Conservation (phyloP, 2,888 invertebrate species). For the Pristionchus exspectatus region DNA sequence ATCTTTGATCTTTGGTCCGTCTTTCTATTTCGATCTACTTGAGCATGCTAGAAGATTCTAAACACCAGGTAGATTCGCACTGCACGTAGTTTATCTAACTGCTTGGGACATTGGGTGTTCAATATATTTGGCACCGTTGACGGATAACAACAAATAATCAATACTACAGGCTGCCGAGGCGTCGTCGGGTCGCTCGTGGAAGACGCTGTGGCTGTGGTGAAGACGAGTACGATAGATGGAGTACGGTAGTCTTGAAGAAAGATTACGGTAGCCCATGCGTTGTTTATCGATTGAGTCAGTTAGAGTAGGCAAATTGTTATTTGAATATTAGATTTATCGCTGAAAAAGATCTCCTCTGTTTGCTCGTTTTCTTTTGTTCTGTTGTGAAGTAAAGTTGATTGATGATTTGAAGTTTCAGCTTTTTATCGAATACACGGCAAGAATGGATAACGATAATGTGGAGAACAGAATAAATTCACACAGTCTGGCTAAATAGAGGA, state of each 20-base stretch:
- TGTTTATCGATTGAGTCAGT: neutral
- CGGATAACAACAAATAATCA: neutral
- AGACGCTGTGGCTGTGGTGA: constrained; percentile 33
- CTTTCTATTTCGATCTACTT: neutral
- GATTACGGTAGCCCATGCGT: constrained; percentile 13
- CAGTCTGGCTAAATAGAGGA: neutral
- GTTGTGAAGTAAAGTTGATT: constrained; percentile 11
- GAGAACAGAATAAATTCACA: neutral
- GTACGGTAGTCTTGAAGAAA: neutral
- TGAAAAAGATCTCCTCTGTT: neutral
- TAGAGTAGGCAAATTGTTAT: neutral
- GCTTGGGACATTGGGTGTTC: neutral
- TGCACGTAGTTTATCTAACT: neutral
- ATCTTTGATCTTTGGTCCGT: neutral
- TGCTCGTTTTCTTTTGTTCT: neutral
- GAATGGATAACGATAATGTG: neutral
- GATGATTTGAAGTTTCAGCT: neutral
- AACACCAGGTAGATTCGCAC: neutral
- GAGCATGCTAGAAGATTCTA: no score
- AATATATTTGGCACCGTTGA: neutral
- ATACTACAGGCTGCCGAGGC: neutral
- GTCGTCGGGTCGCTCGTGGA: constrained; percentile 35
- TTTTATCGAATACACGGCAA: neutral
- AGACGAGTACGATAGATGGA: neutral
- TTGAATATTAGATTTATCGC: constrained; percentile 19